Conservation (phyloP, 1,140 invertebrate genomes). For the Acromyrmex charruanus region DNA sequence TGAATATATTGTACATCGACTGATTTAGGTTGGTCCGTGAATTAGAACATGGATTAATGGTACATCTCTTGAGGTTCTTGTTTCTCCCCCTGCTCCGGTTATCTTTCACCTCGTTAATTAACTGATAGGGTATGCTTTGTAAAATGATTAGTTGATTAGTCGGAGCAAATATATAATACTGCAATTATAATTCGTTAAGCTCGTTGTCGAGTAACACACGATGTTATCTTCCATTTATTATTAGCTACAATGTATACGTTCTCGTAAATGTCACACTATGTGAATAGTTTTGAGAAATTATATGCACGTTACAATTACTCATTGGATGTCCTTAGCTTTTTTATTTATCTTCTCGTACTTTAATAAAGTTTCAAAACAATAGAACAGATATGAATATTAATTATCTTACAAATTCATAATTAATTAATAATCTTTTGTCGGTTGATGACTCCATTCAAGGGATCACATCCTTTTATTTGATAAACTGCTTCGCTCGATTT, state of each 20-base stretch:
- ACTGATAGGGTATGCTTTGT: conserved; percentile 32
- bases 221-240: conserved; percentile 24
- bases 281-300: neutral
- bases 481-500: too few relatives aligned
- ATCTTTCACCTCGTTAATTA: conserved; percentile 59
- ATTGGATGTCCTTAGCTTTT: neutral
- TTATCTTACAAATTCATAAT: neutral
- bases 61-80: conserved; percentile 30
- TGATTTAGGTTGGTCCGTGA: conserved; percentile 26
- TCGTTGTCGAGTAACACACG: neutral
- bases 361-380: neutral
- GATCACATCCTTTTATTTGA: too few relatives aligned
- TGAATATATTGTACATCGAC: conserved; percentile 26
- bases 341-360: neutral
- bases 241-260: conserved; percentile 21
- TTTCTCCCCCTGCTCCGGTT: neutral
- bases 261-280: neutral
- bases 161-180: neutral
- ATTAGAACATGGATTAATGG: conserved; percentile 49
- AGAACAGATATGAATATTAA: neutral
- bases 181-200: conserved; percentile 44
- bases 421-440: too few relatives aligned
- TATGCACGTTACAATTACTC: neutral
- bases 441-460: too few relatives aligned
- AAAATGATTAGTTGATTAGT: conserved; percentile 41